Percentiles rank a stretch among this genome's conserved stretches.
Evolutionary conservation across 2,113 vertebrate species (phyloP).

Genomic region (Petrocephalus zakoni): DNA sequence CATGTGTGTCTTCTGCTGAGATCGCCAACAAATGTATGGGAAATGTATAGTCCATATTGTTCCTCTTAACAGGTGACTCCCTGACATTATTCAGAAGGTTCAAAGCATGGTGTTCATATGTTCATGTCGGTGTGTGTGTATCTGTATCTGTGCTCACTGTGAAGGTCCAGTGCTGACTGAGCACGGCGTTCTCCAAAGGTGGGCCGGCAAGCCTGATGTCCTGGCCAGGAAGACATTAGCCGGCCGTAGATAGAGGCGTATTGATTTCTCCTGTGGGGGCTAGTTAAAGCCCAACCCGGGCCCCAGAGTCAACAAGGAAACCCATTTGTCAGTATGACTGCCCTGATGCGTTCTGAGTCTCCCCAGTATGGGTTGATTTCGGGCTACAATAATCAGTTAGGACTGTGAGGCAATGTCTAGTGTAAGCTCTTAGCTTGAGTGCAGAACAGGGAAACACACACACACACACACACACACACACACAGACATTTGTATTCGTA

Average conservation of each 20-base stretch:
- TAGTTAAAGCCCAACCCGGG: conserved; percentile 53
- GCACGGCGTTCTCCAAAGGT: neutral
- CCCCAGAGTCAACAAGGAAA: conserved; percentile 42
- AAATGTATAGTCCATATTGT: neutral
- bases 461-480: neutral
- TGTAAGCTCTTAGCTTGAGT: neutral
- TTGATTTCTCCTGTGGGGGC: conserved; percentile 42
- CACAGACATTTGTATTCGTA: neutral
- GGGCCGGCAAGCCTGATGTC: neutral
- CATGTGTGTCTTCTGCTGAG: neutral
- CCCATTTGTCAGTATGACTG: conserved; percentile 41
- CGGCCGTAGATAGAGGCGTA: conserved; percentile 32
- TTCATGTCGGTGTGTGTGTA: neutral
- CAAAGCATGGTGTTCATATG: neutral
- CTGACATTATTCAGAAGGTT: neutral
- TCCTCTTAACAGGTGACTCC: neutral
- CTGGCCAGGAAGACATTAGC: conserved; percentile 26
- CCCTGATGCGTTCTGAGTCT: neutral
- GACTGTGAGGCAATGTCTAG: neutral
- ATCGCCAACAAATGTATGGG: neutral
- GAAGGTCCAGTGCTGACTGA: neutral
- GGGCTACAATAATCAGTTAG: neutral
- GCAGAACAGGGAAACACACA: neutral
- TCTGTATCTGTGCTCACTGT: neutral
- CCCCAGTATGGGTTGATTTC: neutral